Base-by-base conservation (phyloP, 1,140 invertebrate genomes). In the Bicyclus anynana region DNA sequence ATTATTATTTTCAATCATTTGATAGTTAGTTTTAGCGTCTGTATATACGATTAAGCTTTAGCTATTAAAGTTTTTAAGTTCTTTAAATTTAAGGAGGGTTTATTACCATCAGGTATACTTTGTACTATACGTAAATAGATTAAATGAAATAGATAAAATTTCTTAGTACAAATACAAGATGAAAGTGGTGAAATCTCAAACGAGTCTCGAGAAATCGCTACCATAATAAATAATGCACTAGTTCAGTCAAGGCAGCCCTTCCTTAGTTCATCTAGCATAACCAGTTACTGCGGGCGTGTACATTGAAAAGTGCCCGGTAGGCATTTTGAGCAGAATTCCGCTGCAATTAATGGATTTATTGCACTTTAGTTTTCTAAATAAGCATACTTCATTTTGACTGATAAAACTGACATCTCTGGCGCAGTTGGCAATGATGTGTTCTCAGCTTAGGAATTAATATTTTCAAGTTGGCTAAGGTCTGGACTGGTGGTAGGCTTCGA, bases 121-220 rank as follows among this genome's bases (percentile, higher is more conserved):
- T 16, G 4, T 16, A 16, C 6, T 16, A 6, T 40, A 17, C 5
- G 13, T 40, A 16, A 40, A 14, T 44, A 50, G 29, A 23, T 52
- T 37, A 29, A 40, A 62, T 62, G 38, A 33, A 53, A 57, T 46
- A 62, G 33, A 54, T 63, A 37, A 53, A 51, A 63, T 54, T 53
- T 59, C 52, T 50, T 54, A 50, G 23, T 62, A 72, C 77, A 71
- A 71, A 74, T 75, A 72, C 74, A 46, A 82, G 77, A 82, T 78
- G 82, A 85, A 85, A 85, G 82, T 85, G 69, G 82, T 80, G 82
- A 85, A 85, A 85, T 80, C 82, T 77, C 55, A 62, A 75, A 70
- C 68, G 59, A 62, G 60, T 74, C 60, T 56, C 72, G 72, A 81
- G 82, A 85, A 83, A 85, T 83, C 80, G 74, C 65, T 61, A 59